A percentile compares a stretch with the other conserved stretches of the same genome.
phyloP scores from a whole-genome alignment of 2,797 vertebrate genomes.

The Jordanella pulchra region DNA sequence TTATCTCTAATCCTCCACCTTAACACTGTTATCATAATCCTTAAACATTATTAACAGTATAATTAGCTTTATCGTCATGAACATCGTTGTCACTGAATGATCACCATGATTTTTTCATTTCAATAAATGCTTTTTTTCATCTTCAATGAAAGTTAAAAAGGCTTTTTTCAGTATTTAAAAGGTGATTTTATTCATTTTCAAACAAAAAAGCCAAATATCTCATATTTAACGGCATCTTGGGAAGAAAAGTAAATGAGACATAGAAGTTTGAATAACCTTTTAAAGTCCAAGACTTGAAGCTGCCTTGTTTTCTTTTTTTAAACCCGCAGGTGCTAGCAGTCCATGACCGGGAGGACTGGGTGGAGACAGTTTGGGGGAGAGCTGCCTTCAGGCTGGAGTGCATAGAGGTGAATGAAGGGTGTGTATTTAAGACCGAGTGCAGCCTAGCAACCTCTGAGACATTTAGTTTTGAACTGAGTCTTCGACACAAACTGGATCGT shows the following conservation, averaged over 20 bases:
- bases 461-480: constrained; percentile 58
- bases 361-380: constrained; percentile 25
- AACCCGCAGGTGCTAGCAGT: constrained; percentile 2
- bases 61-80: too few species aligned
- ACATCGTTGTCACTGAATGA: too few species aligned
- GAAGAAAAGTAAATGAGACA: not conserved
- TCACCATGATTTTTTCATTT: too few species aligned
- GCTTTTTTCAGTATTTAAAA: too few species aligned
- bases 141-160: too few species aligned
- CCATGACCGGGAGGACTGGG: constrained; percentile 11
- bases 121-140: too few species aligned
- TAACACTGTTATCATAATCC: too few species aligned
- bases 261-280: not conserved
- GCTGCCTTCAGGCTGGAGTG: constrained; percentile 7
- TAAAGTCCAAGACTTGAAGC: not conserved
- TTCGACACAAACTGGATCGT: constrained; percentile 51
- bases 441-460: constrained; percentile 57
- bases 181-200: too few species aligned
- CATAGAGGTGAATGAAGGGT: not conserved
- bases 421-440: constrained; percentile 42
- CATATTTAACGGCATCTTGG: too few species aligned
- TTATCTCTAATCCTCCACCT: too few species aligned
- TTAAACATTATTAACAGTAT: too few species aligned
- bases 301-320: not conserved
- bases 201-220: too few species aligned